These are phyloP conservation scores for Nephrotoma flavescens DNA, from an alignment of 2,888 invertebrate species.

Conservation along the genomic window DNA sequence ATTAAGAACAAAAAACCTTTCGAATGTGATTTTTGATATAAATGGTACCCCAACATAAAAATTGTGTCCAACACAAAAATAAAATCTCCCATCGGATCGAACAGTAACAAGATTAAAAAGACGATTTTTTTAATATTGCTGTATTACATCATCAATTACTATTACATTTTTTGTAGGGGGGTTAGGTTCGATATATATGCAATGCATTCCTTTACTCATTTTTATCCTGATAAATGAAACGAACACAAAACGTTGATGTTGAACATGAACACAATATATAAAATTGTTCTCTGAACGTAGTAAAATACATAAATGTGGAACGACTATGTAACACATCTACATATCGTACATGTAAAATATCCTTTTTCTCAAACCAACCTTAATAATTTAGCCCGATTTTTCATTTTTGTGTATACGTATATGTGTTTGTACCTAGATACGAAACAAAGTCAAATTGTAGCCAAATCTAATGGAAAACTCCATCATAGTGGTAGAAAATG, in stretches of 20 bases:
- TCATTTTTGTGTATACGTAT: background rate
- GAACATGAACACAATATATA: background rate
- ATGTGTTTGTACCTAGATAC: background rate
- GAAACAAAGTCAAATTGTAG: background rate
- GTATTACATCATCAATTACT: background rate
- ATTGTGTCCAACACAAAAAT: background rate
- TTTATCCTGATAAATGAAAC: background rate
- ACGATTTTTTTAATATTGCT: background rate
- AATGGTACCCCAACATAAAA: no score
- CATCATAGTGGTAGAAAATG: background rate
- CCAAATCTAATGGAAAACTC: background rate
- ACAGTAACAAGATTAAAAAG: background rate
- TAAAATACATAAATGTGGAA: background rate
- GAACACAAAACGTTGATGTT: background rate
- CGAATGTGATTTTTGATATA: no score
- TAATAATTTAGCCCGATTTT: background rate
- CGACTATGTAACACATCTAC: background rate
- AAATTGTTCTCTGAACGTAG: background rate
- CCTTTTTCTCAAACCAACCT: background rate
- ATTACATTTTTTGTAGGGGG: background rate
- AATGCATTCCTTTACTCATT: background rate
- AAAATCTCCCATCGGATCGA: background rate
- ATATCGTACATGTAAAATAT: background rate
- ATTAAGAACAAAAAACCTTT: no score
- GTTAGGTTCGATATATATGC: background rate